phyloP scores from a whole-genome alignment of 2,888 invertebrate genomes.

The Electrophaes corylata region DNA sequence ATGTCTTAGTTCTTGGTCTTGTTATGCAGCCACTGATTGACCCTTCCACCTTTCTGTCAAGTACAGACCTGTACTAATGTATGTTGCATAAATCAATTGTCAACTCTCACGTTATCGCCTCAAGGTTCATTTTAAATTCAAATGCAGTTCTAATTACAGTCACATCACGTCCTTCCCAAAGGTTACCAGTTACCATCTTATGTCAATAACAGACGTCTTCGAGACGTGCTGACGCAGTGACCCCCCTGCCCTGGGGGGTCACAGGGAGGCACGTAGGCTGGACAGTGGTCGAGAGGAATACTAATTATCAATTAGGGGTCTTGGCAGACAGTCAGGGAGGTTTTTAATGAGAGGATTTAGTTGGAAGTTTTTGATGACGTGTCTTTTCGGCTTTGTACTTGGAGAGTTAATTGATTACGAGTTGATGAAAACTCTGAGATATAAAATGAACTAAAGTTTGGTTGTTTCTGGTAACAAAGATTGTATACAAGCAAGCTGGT shows the following conservation, averaged over 20 bases:
- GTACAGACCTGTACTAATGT: not conserved
- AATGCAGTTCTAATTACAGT: constrained; percentile 37
- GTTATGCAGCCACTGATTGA: not conserved
- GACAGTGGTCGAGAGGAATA: constrained; percentile 66
- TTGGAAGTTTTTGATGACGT: constrained; percentile 33
- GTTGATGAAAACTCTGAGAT: not conserved
- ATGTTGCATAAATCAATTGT: constrained; percentile 5
- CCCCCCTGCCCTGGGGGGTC: constrained; percentile 43
- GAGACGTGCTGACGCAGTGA: constrained; percentile 56
- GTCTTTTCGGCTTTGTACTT: constrained; percentile 13
- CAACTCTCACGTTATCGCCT: constrained; percentile 8
- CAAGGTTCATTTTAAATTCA: constrained; percentile 27
- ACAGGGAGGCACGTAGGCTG: constrained; percentile 67
- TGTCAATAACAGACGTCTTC: constrained; percentile 68
- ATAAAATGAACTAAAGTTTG: not conserved
- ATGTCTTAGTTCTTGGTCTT: not conserved
- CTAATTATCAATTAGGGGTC: constrained; percentile 76
- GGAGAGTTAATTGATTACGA: constrained; percentile 17
- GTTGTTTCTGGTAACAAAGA: not conserved
- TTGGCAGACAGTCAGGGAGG: constrained; percentile 44
- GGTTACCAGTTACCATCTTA: constrained; percentile 58
- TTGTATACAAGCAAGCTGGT: too few species aligned
- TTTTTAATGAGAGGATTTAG: constrained; percentile 36
- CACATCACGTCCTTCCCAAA: constrained; percentile 61
- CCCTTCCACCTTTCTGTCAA: constrained; percentile 3